A percentile compares a stretch with the other conserved stretches of the same genome.
phyloP scores from a whole-genome alignment of 2,113 vertebrate species.

The Cromileptes altivelis region DNA sequence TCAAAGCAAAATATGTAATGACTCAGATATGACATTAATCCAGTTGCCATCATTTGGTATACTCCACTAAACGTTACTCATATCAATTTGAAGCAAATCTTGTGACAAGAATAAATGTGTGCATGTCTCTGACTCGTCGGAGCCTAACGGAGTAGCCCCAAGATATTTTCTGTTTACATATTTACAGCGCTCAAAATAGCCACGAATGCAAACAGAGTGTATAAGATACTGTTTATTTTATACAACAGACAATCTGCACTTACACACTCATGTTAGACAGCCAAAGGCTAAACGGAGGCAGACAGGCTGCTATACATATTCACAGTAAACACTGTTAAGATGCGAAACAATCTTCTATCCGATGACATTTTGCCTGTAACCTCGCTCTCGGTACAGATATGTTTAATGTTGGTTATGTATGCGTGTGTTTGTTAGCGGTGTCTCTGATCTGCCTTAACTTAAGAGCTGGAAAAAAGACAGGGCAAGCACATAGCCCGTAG shows the following conservation, averaged over 20 bases:
- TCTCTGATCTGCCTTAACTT: conserved; percentile 65
- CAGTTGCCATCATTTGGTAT: neutral
- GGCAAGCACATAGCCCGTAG: conserved; percentile 71
- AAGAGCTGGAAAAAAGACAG: conserved; percentile 61
- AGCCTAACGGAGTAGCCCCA: neutral
- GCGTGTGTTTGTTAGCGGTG: conserved; percentile 57
- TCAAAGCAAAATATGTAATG: neutral
- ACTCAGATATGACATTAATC: neutral
- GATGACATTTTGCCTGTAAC: conserved; percentile 48
- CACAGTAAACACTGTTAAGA: conserved; percentile 54
- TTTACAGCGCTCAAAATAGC: neutral
- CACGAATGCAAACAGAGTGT: conserved; percentile 15
- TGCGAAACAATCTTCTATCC: conserved; percentile 37
- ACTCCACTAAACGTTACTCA: neutral
- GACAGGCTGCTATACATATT: conserved; percentile 46
- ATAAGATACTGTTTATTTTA: conserved; percentile 32
- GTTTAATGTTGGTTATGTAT: conserved; percentile 63
- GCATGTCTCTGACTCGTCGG: neutral
- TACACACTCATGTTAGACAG: conserved; percentile 2
- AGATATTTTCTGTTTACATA: neutral
- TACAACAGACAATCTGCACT: conserved; percentile 3
- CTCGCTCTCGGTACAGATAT: conserved; percentile 46
- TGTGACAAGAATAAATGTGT: neutral
- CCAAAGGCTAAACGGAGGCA: conserved; percentile 33
- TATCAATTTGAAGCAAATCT: neutral